phyloP scores from a whole-genome alignment of 2,113 vertebrate species.

The Coryphaenoides rupestris region DNA sequence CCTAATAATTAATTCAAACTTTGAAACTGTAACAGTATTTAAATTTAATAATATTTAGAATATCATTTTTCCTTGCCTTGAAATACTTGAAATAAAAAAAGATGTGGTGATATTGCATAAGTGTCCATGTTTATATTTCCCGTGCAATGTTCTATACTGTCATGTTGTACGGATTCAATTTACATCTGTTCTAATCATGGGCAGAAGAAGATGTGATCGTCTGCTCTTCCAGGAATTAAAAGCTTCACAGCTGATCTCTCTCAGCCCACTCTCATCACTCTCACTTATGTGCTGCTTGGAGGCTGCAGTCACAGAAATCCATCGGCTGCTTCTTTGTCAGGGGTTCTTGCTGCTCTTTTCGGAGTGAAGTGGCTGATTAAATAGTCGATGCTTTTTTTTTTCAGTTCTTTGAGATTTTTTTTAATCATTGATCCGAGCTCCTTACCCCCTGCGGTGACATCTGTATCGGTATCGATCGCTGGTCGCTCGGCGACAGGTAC shows the following conservation, averaged over 20 bases:
- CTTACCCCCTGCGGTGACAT: constrained; percentile 59
- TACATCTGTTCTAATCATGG: neutral
- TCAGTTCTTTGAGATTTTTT: constrained; percentile 73
- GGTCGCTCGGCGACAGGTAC: constrained; percentile 65
- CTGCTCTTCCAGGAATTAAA: neutral
- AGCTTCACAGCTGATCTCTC: neutral
- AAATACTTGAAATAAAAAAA: neutral
- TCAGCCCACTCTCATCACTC: constrained; percentile 16
- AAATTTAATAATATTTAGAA: too few species aligned
- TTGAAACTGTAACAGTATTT: too few species aligned
- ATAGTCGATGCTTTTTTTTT: constrained; percentile 65
- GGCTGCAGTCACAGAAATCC: constrained; percentile 35
- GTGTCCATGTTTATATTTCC: neutral
- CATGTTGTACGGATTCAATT: neutral
- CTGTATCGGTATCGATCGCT: constrained; percentile 70
- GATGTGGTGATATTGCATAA: neutral
- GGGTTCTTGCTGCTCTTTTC: constrained; percentile 57
- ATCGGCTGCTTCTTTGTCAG: constrained; percentile 41
- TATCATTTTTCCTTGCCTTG: neutral
- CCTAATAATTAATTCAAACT: too few species aligned
- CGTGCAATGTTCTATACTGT: neutral
- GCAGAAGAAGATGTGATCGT: neutral
- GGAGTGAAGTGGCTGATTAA: constrained; percentile 69
- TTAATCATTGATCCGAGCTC: constrained; percentile 71
- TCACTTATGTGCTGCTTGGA: constrained; percentile 26